Evolutionary conservation across 2,888 invertebrate species (phyloP).

Genomic region (Pristionchus maxplancki): DNA sequence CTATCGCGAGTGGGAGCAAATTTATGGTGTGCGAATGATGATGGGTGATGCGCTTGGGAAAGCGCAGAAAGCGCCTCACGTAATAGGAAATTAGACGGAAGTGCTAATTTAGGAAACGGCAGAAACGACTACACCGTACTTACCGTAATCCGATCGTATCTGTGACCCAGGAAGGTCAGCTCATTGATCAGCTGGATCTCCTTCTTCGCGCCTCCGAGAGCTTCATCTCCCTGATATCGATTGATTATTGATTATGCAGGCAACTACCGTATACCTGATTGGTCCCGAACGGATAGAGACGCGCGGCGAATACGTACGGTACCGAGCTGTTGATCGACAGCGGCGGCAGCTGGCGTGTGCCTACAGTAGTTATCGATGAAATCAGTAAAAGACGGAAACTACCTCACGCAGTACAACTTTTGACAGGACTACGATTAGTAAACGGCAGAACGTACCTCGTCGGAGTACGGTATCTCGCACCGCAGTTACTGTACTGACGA

Average conservation of each 20-base stretch:
- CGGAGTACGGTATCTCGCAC: not conserved
- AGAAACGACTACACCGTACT: slow-evolving; percentile 1
- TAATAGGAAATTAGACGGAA: not conserved
- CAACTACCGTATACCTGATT: slow-evolving; percentile 35
- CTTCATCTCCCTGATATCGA: slow-evolving; percentile 30
- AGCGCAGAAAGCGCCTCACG: slow-evolving; percentile 1
- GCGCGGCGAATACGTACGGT: slow-evolving; percentile 77
- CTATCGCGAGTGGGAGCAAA: not conserved
- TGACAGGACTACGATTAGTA: not conserved
- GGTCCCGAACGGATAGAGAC: slow-evolving; percentile 76
- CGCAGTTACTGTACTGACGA: not conserved
- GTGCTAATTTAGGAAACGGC: not conserved
- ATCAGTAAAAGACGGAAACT: not conserved
- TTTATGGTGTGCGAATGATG: slow-evolving; percentile 22
- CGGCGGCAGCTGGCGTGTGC: slow-evolving; percentile 7
- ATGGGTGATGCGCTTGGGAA: not conserved
- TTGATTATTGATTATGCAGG: not conserved
- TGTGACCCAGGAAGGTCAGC: slow-evolving; percentile 29
- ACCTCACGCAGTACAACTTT: not conserved
- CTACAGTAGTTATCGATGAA: not conserved
- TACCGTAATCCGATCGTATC: slow-evolving; percentile 46
- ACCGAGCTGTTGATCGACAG: slow-evolving; percentile 72
- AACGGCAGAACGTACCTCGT: not conserved
- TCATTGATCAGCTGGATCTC: not conserved
- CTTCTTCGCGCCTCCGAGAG: not conserved